phyloP scores from a whole-genome alignment of 2,113 vertebrate species.

The Stegostoma tigrinum region DNA sequence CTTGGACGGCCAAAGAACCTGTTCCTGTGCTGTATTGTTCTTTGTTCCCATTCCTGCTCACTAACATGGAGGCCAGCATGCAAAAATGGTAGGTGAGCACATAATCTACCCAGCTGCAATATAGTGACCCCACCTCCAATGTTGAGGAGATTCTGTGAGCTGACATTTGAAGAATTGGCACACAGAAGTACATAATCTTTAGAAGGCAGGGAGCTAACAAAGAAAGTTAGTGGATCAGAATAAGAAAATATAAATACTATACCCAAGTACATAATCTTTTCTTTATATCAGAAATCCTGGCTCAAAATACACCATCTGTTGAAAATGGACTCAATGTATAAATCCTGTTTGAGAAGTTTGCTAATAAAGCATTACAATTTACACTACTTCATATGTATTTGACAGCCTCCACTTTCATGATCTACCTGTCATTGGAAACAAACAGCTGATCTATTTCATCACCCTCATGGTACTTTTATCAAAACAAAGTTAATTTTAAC shows the following conservation, averaged over 20 bases:
- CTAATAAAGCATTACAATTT: neutral
- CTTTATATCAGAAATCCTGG: neutral
- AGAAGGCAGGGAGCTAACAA: neutral
- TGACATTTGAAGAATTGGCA: neutral
- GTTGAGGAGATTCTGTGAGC: neutral
- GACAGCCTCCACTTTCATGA: neutral
- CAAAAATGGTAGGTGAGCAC: neutral
- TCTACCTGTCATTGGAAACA: neutral
- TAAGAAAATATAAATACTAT: neutral
- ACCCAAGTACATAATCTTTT: neutral
- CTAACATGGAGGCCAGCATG: neutral
- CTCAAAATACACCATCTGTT: neutral
- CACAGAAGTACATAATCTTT: neutral
- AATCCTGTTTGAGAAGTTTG: neutral
- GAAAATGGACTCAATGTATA: neutral
- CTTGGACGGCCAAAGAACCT: no score
- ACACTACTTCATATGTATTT: neutral
- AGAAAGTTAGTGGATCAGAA: neutral
- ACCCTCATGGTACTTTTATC: neutral
- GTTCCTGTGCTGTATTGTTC: no score
- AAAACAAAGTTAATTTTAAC: neutral
- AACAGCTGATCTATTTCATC: neutral
- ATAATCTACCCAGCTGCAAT: neutral
- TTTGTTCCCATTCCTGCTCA: neutral
- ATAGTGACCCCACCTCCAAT: neutral